Base-by-base conservation (phyloP, 2,797 vertebrate genomes). In the Dendrocincla tyrannina region DNA sequence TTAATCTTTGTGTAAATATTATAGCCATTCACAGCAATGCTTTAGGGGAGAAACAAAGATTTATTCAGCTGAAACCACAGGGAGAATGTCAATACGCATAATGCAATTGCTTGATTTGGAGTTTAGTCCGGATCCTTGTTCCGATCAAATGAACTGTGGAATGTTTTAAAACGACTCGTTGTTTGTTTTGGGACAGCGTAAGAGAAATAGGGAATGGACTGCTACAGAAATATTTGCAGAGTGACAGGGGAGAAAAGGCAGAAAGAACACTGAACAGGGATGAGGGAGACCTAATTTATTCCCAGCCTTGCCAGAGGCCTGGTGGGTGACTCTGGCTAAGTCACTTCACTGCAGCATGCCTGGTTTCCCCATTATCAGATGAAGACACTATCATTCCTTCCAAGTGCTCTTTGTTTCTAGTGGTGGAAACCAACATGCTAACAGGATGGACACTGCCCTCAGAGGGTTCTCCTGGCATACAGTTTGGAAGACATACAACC, bases 11-110 rank as follows among this genome's bases (percentile, higher is more conserved):
- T 91, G 68, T 94, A 96, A 97, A 96, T 96, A 96, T 86, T 93
- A 69, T 74, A 95, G 67, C 70, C 85, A 74, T 90, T 90, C 67
- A 67, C 91, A 91, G 93, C 58, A 91, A 92, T 63, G 93, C 88
- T 96, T 90, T 53, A 94, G 80, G 74, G 91, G 35, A 96, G 93
- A 96, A 95, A 93, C 82, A 91, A 91, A 93, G 39, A 89, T 94
- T 95, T 96, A 93, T 91, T 95, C 91, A 96, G 94, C 94, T 97
- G 96, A 88, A 96, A 96, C 85, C 93, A 96, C 95, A 93, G 93
- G 94, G 60, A 93, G 77, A 96, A 91, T 89, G 91, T 96, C 95
- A 95, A 96, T 80, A 95, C n/a, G 74, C 77, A 89, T 80, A 84
- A 96, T 77, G 88, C 72, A 95, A 91, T 80, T 96, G 95, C 96